Conservation (phyloP, 2,797 vertebrate genomes). For the Petrocephalus schoutedeni region DNA sequence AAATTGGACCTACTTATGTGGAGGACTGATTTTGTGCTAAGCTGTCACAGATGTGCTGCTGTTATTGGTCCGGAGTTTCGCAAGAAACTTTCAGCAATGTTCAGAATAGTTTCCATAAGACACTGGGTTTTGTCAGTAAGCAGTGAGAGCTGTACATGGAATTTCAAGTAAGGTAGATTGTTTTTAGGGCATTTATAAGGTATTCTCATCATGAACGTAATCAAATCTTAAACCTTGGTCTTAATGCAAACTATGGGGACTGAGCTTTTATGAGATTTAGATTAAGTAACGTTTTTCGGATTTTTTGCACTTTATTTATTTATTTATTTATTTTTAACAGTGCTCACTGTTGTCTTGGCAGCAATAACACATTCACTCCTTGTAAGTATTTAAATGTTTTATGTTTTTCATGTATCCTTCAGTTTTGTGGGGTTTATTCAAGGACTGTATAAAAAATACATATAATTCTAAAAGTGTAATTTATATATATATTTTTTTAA, state of each 20-base stretch:
- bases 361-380: neutral
- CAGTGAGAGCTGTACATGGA: conserved; percentile 1
- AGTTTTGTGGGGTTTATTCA: neutral
- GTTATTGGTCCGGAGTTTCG: conserved; percentile 5
- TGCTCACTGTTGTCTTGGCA: neutral
- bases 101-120: neutral
- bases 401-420: neutral
- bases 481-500: neutral
- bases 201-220: neutral
- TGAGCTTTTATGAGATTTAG: neutral
- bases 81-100: neutral
- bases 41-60: neutral
- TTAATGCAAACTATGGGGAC: neutral
- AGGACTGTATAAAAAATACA: neutral
- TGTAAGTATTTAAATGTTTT: neutral
- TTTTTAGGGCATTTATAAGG: neutral
- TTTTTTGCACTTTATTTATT: neutral
- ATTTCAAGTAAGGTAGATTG: conserved; percentile 1
- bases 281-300: neutral
- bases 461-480: conserved; percentile 27
- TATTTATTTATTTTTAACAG: neutral
- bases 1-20: neutral
- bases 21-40: conserved; percentile 4
- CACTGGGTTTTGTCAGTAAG: conserved; percentile 18
- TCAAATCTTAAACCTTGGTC: neutral